Evolutionary conservation across 2,797 vertebrate species (phyloP).

Genomic region (Spheniscus humboldti): DNA sequence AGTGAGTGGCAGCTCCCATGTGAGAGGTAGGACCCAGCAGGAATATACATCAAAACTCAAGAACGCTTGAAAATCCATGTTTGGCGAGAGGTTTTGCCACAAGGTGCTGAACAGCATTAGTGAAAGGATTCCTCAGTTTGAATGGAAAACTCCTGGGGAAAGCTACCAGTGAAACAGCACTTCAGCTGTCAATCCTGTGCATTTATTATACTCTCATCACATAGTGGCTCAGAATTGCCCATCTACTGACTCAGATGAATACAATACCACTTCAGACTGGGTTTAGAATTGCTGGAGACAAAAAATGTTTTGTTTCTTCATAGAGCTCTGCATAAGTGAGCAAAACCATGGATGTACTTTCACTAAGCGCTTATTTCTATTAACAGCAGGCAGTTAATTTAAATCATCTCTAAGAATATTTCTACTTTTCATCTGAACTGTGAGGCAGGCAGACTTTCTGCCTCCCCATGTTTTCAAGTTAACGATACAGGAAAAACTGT

Average conservation of each 20-base stretch:
- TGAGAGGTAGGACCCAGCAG: background rate
- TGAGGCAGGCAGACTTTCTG: background rate
- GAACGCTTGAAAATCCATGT: background rate
- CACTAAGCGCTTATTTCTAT: background rate
- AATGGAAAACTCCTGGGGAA: conserved; percentile 17
- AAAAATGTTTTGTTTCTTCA: background rate
- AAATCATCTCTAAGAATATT: background rate
- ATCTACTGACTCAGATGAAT: background rate
- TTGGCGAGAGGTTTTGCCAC: background rate
- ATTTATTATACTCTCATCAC: background rate
- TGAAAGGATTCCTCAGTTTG: background rate
- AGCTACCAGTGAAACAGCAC: background rate
- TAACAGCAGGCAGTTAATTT: background rate
- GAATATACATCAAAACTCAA: conserved; percentile 27
- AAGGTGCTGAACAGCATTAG: background rate
- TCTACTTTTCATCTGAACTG: background rate
- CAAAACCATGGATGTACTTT: background rate
- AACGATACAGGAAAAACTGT: rapidly evolving
- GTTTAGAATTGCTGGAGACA: background rate
- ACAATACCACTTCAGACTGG: background rate
- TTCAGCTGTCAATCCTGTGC: background rate
- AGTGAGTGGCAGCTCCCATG: background rate
- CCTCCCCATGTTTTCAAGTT: background rate
- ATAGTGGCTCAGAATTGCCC: background rate
- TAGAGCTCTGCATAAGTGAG: background rate